Base-by-base conservation (phyloP, 1,140 invertebrate species). In the Heliothis virescens region DNA sequence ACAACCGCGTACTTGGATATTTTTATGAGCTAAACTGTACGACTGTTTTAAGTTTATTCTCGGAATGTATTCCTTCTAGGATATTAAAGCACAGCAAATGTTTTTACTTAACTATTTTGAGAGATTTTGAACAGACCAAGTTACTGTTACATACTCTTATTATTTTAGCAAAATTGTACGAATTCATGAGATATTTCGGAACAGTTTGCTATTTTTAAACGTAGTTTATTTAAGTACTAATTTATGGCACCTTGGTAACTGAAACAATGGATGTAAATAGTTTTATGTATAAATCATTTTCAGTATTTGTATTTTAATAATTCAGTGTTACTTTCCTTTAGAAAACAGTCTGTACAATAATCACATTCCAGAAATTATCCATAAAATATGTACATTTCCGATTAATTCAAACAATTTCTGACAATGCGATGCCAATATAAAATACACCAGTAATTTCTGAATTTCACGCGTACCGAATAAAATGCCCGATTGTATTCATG, bases 21-120 rank as follows among this genome's bases (percentile, higher is more conserved):
- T 69, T 52, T 52, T 69, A 69, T 26, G 65, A 52, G 13, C 21
- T 52, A 48, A 18, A 48, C 12, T 69, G 47, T 69, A 52, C 65
- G 13, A 69, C 18, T 53, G 65, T 69, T 69, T 52, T 26, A 50
- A 67, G 65, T 69, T 26, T 69, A 69, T 29, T 15, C 48, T 52
- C 21, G 4, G 48, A 71, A 53, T 53, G 67, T 53, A 41, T 71
- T 15, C 21, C 3, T 21, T 9, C n/a, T 71, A 9, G 12, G 21
- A 21, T 21, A 63, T 41, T 63, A 47, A 29, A 29, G 3, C 50
- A 50, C 50, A 67, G 47, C 63, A 18, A 67, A 50, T 67, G 63
- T 50, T 63, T 16, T 16, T 12, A 67, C 63, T 50, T 67, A 67
- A 67, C 63, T 21, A 67, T 47, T 67, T 67, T 16, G 63, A 50